These are phyloP conservation scores for Taurulus bubalis DNA, from an alignment of 2,113 vertebrate genomes.

Conservation along the genomic window DNA sequence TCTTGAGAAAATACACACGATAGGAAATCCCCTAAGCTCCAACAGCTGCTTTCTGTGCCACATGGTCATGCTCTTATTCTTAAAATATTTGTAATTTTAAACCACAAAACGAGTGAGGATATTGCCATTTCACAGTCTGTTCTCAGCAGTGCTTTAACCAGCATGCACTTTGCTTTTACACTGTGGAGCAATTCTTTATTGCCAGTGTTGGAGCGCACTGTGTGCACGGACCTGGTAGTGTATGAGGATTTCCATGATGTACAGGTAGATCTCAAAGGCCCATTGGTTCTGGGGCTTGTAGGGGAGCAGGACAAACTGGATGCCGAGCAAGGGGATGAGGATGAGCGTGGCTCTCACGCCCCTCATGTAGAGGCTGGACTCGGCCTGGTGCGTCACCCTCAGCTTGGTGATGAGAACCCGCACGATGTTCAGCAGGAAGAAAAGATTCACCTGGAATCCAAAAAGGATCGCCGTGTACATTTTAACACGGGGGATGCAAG, in stretches of 20 bases:
- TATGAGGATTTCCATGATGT: constrained; percentile 93
- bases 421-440: constrained; percentile 96
- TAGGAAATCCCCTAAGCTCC: constrained; percentile 13
- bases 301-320: constrained; percentile 92
- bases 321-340: constrained; percentile 94
- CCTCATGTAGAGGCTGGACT: constrained; percentile 98
- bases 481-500: neutral
- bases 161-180: neutral
- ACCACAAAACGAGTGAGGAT: neutral
- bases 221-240: constrained; percentile 90
- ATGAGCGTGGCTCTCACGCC: constrained; percentile 96
- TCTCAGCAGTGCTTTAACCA: too few species aligned
- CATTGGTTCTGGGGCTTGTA: constrained; percentile 90
- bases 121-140: neutral
- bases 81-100: constrained; percentile 8
- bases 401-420: constrained; percentile 97
- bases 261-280: constrained; percentile 89
- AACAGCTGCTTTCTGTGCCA: constrained; percentile 8
- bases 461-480: neutral
- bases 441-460: constrained; percentile 91
- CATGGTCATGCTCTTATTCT: constrained; percentile 11
- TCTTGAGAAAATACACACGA: constrained; percentile 14
- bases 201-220: too few species aligned
- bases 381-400: constrained; percentile 95
- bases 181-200: too few species aligned